phyloP scores from a whole-genome alignment of 2,797 vertebrate species.

The Microctenopoma steveboyesi region DNA sequence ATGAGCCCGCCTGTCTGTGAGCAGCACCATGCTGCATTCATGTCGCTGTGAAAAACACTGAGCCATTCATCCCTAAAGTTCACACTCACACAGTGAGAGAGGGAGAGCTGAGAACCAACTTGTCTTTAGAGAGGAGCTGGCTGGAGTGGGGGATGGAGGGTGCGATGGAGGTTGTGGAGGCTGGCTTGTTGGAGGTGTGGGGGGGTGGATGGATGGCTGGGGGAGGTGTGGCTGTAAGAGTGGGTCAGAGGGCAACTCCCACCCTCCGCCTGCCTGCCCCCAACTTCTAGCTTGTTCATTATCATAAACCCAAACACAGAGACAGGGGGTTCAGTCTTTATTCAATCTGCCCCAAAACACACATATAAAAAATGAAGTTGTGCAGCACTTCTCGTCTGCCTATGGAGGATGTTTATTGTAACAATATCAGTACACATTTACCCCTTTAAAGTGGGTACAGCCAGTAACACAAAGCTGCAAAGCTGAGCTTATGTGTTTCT shows the following conservation, averaged over 20 bases:
- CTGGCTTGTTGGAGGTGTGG: slow-evolving; percentile 20
- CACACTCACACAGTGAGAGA: slow-evolving; percentile 7
- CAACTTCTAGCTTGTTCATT: slow-evolving; percentile 20
- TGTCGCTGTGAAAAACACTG: slow-evolving; percentile 76
- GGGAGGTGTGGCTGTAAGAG: slow-evolving; percentile 45
- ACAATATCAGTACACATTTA: not conserved
- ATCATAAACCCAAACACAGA: slow-evolving; percentile 12
- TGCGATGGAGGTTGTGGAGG: not conserved
- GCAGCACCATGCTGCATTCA: slow-evolving; percentile 73
- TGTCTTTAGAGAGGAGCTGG: slow-evolving; percentile 47
- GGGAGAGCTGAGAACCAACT: slow-evolving; percentile 54
- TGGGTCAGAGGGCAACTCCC: slow-evolving; percentile 41
- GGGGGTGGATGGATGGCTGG: slow-evolving; percentile 24
- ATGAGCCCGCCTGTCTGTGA: slow-evolving; percentile 73
- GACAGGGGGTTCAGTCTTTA: not conserved
- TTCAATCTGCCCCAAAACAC: not conserved
- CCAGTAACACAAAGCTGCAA: not conserved
- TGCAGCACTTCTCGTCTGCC: not conserved
- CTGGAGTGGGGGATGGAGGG: slow-evolving; percentile 15
- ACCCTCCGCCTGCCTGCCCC: not conserved
- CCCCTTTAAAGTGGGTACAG: not conserved
- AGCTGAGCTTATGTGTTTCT: not conserved
- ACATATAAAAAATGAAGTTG: not conserved
- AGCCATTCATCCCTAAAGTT: slow-evolving; percentile 75
- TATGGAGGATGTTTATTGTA: not conserved